Conservation (phyloP, 2,797 vertebrate species). For the Okamejei kenojei region DNA sequence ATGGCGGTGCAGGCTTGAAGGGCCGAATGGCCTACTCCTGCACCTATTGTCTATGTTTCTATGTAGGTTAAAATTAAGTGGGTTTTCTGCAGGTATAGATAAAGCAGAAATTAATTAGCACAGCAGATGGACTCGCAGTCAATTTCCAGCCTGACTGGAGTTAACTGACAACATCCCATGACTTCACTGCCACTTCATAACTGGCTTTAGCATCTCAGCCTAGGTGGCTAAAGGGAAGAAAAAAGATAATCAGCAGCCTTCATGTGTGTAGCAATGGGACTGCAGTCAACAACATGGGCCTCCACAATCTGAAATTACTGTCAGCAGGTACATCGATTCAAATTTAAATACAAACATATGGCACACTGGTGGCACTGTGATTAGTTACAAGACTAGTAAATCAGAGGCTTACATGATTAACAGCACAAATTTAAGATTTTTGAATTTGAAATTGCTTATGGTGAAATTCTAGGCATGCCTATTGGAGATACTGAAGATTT, state of each 20-base stretch:
- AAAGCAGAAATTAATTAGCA: too few species aligned
- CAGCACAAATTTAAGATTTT: too few species aligned
- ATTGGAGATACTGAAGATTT: too few species aligned
- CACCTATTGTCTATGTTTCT: too few species aligned
- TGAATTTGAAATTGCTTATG: too few species aligned
- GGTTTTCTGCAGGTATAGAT: neutral
- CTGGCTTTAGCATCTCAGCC: neutral
- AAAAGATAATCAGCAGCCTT: neutral
- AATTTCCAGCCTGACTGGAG: neutral
- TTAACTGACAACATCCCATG: neutral
- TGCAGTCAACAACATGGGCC: neutral
- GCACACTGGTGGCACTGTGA: too few species aligned
- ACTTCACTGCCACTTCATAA: neutral
- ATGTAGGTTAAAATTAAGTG: neutral
- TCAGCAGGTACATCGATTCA: neutral
- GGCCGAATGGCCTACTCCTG: too few species aligned
- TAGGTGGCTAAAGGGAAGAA: neutral
- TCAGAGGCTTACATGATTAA: too few species aligned
- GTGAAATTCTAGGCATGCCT: too few species aligned
- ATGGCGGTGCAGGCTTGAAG: too few species aligned
- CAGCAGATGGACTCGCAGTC: neutral
- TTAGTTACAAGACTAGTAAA: too few species aligned
- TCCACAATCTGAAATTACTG: neutral
- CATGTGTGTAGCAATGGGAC: neutral
- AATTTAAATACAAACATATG: neutral